Base-by-base conservation (phyloP, 35 echinoderm and acorn worm species). In the Lytechinus pictus region DNA sequence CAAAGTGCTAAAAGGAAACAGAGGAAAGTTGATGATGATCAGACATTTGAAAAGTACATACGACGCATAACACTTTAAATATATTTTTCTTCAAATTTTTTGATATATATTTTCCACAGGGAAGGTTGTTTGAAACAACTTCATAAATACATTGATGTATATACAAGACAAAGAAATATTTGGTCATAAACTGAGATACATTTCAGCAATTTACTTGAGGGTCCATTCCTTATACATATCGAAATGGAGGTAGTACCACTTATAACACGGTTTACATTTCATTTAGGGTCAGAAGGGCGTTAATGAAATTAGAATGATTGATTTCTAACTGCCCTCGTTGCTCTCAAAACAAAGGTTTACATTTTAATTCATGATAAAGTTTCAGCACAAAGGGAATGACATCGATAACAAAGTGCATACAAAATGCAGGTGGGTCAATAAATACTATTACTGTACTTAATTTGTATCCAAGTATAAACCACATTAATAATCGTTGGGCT, bases 81-180 rank as follows among this genome's bases (percentile, higher is more conserved):
- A 79, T 24, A 2, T 44, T 44, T 44, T 44, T 44, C 33, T 44
- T 44, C 33, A 44, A 44, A 44, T 44, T 44, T 44, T 44, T 90
- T 89, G 87, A 52, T 52, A 44, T 90, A 90, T 90, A 0, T 90
- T 90, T 90, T 90, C 88, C 88, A 90, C 88, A 33, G 88, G 88
- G 52, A 90, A 90, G 88, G 88, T 90, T 90, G 88, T 90, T 90
- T 90, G 28, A 90, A 90, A 90, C 88, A 90, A 90, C 88, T 44
- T 90, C 88, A 90, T 90, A 90, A 90, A 90, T 90, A 90, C 88
- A 90, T 44, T 52, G 88, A 54, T 29, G 11, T 90, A 90, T 90
- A 54, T 52, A 90, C 88, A 90, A 14, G 19, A 79, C 66, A 79
- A 79, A 79, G 24, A n/a, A 79, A 79, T 24, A 79, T 79, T 79